These are phyloP conservation scores for Montipora capitata DNA, from an alignment of 92 coral and sea anemone species.

Conservation along the genomic window DNA sequence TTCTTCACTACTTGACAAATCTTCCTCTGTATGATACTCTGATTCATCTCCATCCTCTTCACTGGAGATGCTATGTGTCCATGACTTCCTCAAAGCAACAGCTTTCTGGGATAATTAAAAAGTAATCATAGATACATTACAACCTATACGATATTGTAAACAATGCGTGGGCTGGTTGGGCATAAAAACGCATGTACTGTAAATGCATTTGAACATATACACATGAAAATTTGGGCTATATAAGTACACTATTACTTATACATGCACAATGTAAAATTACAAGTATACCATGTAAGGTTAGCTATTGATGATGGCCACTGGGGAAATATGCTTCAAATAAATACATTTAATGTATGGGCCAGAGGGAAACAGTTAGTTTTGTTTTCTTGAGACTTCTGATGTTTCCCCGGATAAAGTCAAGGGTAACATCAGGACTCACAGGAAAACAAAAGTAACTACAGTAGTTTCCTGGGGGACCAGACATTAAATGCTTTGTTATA, in stretches of 20 bases:
- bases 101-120: slow-evolving; percentile 42
- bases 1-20: slow-evolving; percentile 40
- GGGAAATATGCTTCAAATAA: slow-evolving; percentile 25
- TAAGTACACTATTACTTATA: slow-evolving; percentile 22
- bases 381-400: too few species aligned
- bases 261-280: slow-evolving; percentile 32
- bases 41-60: slow-evolving; percentile 50
- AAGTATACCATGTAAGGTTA: slow-evolving; percentile 41
- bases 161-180: too few species aligned
- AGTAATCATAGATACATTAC: slow-evolving; percentile 24
- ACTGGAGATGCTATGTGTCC: slow-evolving; percentile 40
- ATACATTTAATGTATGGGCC: neutral
- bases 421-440: too few species aligned
- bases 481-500: too few species aligned
- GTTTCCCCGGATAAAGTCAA: too few species aligned
- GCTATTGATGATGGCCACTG: slow-evolving; percentile 29
- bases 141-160: neutral
- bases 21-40: slow-evolving; percentile 47
- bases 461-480: too few species aligned
- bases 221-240: too few species aligned
- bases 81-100: slow-evolving; percentile 32
- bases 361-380: too few species aligned
- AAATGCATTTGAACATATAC: too few species aligned
- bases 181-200: too few species aligned
- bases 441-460: too few species aligned